Evolutionary conservation across 2,113 vertebrate species (phyloP).

Genomic region (Calonectris borealis): DNA sequence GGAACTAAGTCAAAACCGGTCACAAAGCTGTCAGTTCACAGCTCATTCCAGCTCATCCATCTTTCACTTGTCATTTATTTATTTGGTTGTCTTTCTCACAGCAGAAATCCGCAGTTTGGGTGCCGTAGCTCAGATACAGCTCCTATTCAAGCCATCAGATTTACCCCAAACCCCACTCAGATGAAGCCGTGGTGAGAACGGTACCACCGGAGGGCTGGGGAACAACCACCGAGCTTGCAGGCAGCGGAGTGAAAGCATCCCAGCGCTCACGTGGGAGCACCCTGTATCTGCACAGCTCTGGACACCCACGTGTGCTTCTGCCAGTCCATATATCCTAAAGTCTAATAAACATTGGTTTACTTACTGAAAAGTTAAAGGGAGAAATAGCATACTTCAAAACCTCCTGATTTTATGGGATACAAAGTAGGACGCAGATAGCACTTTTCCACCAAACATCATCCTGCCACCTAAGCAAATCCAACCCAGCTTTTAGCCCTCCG

Average conservation of each 20-base stretch:
- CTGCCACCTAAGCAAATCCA: neutral
- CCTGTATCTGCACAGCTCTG: neutral
- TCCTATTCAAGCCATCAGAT: neutral
- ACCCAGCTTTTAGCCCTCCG: neutral
- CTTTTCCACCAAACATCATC: neutral
- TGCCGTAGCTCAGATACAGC: neutral
- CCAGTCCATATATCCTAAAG: neutral
- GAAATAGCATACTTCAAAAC: neutral
- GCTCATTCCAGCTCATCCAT: neutral
- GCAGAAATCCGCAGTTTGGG: neutral
- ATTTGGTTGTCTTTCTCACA: neutral
- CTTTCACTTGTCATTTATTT: slow-evolving; percentile 12
- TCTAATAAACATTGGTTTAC: neutral
- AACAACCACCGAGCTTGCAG: neutral
- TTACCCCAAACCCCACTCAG: neutral
- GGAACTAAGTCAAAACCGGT: neutral
- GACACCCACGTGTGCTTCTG: neutral
- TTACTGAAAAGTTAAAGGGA: neutral
- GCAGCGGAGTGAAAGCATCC: neutral
- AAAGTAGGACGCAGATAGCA: neutral
- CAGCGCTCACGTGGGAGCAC: accelerated
- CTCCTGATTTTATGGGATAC: neutral
- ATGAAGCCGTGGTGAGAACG: neutral
- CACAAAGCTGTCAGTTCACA: slow-evolving; percentile 21
- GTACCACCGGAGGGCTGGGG: neutral